Base-by-base conservation (phyloP, 2,888 invertebrate species). In the Tholera decimalis region DNA sequence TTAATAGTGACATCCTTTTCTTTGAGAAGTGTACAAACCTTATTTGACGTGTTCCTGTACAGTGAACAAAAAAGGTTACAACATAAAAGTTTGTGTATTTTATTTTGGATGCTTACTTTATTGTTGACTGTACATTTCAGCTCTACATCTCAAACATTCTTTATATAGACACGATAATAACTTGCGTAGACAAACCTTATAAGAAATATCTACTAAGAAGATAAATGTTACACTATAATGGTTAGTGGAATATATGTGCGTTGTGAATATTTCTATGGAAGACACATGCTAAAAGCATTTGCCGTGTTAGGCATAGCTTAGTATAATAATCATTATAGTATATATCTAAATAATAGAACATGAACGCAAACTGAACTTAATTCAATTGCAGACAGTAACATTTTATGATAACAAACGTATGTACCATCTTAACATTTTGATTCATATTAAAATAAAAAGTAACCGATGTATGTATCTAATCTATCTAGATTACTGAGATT, bases 241-340 rank as follows among this genome's bases (percentile, higher is more conserved):
- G 35, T 50, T 55, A 33, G 43, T 51, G 44, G 20, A 28, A 51
- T 30, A 46, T 65, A 28, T 9, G 35, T 35, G 72, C 8, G 44
- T 76, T 76, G 71, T 76, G 71, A 76, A 56, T 70, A 60, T 59
- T 35, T 55, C 33, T 70, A 55, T 75, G 44, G 72, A 46, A 18
- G n/a, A 33, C n/a, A 46, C 51, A 35, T 68, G 65, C 47, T 44
- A 9, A 15, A 51, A 53, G 73, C 51, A 46, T 53, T 35, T 73
- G 39, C 9, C 9, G 44, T 8, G 9, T 20, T 33, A 50, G 35
- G n/a, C 47, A 28, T 49, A 35, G 2, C 22, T 56, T 8, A 18
- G 11, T 49, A 30, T 15, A 18, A 35, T 33, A 35, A 46, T 6
- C 20, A n/a, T n/a, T n/a, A n/a, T n/a, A n/a, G n/a, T n/a, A n/a